Percentiles rank a stretch among this genome's conserved stretches.
These are phyloP conservation scores for Falco rusticolus DNA, from an alignment of 2,797 vertebrate genomes.

Conservation along the genomic window DNA sequence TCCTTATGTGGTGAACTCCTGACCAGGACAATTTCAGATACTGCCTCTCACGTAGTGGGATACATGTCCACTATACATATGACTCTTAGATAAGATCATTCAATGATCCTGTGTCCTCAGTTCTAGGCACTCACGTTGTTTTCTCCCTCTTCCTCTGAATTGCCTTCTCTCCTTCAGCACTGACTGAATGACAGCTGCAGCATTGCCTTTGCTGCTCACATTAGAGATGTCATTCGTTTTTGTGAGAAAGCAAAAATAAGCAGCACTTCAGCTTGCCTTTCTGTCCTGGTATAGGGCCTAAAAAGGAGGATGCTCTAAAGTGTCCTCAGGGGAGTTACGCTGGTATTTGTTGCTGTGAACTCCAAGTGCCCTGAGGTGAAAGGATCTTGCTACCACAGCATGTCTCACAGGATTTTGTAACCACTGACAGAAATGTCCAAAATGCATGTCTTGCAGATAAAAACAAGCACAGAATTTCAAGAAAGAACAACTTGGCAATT, in stretches of 20 bases:
- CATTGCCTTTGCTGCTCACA: neutral
- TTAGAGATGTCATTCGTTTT: neutral
- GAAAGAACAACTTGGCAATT: neutral
- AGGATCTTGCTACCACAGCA: neutral
- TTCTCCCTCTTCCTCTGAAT: neutral
- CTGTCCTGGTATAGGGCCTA: neutral
- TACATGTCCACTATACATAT: neutral
- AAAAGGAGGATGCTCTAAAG: neutral
- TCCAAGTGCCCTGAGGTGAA: neutral
- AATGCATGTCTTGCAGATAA: neutral
- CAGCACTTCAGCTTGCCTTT: neutral
- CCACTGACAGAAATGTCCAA: neutral
- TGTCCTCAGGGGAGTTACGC: neutral
- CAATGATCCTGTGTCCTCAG: neutral
- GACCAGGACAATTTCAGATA: neutral
- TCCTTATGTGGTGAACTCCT: neutral
- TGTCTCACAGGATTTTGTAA: neutral
- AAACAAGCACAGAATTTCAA: neutral
- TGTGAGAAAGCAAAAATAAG: neutral
- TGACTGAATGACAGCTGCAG: neutral
- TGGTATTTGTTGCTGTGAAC: neutral
- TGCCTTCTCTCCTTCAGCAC: neutral
- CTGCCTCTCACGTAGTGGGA: neutral
- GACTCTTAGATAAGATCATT: neutral
- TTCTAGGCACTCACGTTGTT: neutral